phyloP scores from a whole-genome alignment of 2,888 invertebrate species.

The Cetonia aurata region DNA sequence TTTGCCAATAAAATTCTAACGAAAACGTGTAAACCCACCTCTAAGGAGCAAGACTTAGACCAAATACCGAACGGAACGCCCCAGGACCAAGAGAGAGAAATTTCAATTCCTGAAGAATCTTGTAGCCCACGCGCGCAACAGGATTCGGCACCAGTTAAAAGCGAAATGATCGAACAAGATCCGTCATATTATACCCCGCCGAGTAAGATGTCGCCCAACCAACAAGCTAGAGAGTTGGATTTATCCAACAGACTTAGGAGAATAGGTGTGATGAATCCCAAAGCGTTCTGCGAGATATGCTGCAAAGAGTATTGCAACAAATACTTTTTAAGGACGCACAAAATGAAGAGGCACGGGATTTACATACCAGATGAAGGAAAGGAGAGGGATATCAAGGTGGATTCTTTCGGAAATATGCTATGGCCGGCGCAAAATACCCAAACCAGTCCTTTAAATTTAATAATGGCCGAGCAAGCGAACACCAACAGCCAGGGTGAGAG shows the following conservation, averaged over 20 bases:
- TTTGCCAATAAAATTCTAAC: slow-evolving; percentile 76
- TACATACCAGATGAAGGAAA: slow-evolving; percentile 73
- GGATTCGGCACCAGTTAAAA: slow-evolving; percentile 63
- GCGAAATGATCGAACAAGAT: slow-evolving; percentile 59
- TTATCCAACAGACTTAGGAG: slow-evolving; percentile 82
- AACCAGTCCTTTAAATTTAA: slow-evolving; percentile 83
- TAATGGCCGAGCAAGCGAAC: slow-evolving; percentile 75
- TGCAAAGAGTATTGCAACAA: slow-evolving; percentile 95
- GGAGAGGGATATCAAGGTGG: slow-evolving; percentile 61
- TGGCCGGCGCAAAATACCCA: slow-evolving; percentile 71
- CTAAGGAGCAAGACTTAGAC: slow-evolving; percentile 35
- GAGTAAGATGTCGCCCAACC: slow-evolving; percentile 62
- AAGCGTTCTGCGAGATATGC: slow-evolving; percentile 94
- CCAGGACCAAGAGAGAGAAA: slow-evolving; percentile 37
- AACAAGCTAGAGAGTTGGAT: slow-evolving; percentile 74
- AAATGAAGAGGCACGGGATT: slow-evolving; percentile 93
- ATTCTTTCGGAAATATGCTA: slow-evolving; percentile 54
- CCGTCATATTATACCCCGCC: slow-evolving; percentile 56
- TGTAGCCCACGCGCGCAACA: slow-evolving; percentile 62
- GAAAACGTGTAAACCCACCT: slow-evolving; percentile 36
- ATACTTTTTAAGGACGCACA: slow-evolving; percentile 92
- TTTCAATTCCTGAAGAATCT: slow-evolving; percentile 56
- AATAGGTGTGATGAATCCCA: slow-evolving; percentile 85
- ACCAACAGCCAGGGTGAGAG: slow-evolving; percentile 69
- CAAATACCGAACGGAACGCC: slow-evolving; percentile 54